These are phyloP conservation scores for Daphoenositta chrysoptera DNA, from an alignment of 2,113 vertebrate genomes.

Conservation along the genomic window DNA sequence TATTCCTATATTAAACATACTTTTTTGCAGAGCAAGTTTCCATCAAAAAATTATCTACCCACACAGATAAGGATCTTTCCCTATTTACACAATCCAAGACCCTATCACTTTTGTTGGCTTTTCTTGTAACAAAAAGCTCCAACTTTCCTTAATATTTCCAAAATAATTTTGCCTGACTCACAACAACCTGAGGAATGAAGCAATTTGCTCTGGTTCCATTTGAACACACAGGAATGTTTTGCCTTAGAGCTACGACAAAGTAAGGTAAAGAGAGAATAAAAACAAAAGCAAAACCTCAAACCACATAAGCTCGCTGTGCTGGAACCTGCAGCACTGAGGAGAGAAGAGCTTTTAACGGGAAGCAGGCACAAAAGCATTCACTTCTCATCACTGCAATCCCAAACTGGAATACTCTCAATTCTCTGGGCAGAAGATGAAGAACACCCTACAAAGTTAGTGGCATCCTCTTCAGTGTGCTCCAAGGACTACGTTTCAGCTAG, in stretches of 20 bases:
- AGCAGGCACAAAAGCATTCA: background rate
- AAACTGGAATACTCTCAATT: background rate
- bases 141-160: background rate
- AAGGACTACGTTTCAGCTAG: background rate
- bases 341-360: background rate
- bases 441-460: background rate
- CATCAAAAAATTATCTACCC: background rate
- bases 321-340: background rate
- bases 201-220: conserved; percentile 1
- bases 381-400: background rate
- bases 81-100: background rate
- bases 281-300: background rate
- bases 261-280: background rate
- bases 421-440: background rate
- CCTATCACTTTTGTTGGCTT: background rate
- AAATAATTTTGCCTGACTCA: background rate
- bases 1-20: background rate
- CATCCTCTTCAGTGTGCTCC: background rate
- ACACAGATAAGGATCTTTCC: background rate
- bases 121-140: background rate
- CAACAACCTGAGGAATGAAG: background rate
- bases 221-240: background rate
- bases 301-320: background rate
- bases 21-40: background rate
- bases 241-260: background rate